Conservation (phyloP, 2,113 vertebrate genomes). For the Accipiter virgatus region DNA sequence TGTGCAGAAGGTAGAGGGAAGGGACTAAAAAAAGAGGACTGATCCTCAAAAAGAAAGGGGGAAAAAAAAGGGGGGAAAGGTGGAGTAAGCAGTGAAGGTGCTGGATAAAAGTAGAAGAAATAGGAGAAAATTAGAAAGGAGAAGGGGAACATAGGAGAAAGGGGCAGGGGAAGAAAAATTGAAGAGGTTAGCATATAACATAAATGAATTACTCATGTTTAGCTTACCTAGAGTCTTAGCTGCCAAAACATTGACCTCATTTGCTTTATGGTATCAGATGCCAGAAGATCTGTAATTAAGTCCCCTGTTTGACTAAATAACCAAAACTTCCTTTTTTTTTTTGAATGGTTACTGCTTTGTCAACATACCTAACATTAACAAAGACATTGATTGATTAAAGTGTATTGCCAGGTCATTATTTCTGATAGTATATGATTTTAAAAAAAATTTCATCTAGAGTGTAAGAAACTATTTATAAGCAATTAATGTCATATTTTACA, state of each 20-base stretch:
- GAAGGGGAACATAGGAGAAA: background rate
- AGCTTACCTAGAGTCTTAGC: background rate
- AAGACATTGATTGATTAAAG: background rate
- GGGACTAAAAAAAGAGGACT: background rate
- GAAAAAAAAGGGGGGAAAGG: background rate
- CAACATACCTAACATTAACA: background rate
- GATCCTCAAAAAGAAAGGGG: background rate
- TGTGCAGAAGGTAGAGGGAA: background rate
- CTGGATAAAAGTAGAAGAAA: background rate
- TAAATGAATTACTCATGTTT: background rate
- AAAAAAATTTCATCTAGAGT: background rate
- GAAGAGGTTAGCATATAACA: background rate
- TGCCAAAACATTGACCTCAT: background rate
- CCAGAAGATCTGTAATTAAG: background rate
- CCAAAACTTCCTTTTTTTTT: background rate
- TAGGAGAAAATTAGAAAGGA: background rate
- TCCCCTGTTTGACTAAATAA: background rate
- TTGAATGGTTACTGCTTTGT: background rate
- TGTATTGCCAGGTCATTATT: background rate
- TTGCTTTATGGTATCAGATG: background rate
- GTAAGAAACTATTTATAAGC: slow-evolving; percentile 35
- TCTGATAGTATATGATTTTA: background rate
- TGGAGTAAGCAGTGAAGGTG: background rate
- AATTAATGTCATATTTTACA: slow-evolving; percentile 39
- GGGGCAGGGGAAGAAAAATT: background rate